Base-by-base conservation (phyloP, 2,113 vertebrate genomes). In the Taurulus bubalis region DNA sequence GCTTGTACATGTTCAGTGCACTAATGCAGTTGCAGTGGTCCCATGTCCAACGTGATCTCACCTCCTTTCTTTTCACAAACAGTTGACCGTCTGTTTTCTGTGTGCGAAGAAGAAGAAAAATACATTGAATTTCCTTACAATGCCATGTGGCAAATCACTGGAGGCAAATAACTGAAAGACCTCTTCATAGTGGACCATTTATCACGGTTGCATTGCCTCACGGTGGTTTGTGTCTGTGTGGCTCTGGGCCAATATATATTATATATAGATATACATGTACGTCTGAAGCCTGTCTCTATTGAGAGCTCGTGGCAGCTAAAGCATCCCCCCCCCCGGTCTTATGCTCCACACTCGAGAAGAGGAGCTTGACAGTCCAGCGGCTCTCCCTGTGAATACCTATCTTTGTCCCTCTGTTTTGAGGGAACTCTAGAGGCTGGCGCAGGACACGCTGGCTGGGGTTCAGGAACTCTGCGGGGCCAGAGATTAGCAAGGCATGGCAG, bases 401-500 rank as follows among this genome's bases (percentile, higher is more conserved):
- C 93, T 93, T 94, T 94, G 93, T 94, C 80, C 82, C 28, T 40
- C 80, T 40, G 62, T 56, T 79, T 72, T 87, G 59, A 85, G 75
- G 91, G 88, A 93, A 94, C 85, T 90, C 81, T 85, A 91, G 88
- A 90, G 86, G 65, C 87, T 90, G 84, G 88, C 85, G 69, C 71
- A 77, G 86, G 86, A 89, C 78, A 28, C 62, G 49, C 87, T 94
- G 95, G 94, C 93, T 40, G 79, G 68, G 88, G 85, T 93, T 94
- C 93, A 93, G 90, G 93, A 95, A 93, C 94, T 94, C 85, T 59
- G 85, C 84, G 9, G 84, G 76, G 91, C 91, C 93, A 88, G 90
- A 92, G 90, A 94, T 94, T 94, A 95, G 91, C 93, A 93, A 89
- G 92, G 93, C 92, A 91, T 92, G 87, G 92, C 88, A 79, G 92